These are phyloP conservation scores for Diaphora mendica DNA, from an alignment of 2,888 invertebrate genomes.

Conservation along the genomic window DNA sequence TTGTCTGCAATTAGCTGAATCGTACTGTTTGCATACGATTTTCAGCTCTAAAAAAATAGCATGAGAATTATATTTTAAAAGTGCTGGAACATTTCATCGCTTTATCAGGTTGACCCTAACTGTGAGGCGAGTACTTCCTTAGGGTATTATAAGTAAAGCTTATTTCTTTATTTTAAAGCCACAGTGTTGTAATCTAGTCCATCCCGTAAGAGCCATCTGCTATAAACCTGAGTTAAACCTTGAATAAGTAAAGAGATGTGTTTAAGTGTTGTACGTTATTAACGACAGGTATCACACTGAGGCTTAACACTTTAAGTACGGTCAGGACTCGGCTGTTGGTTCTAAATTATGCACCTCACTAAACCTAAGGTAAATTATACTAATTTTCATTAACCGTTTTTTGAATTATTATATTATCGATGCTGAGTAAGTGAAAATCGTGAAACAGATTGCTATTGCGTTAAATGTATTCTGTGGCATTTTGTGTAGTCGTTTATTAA, in stretches of 20 bases:
- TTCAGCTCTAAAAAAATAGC: neutral
- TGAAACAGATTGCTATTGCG: neutral
- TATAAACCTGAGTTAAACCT: conserved; percentile 54
- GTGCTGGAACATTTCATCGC: neutral
- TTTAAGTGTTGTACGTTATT: conserved; percentile 72
- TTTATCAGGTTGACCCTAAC: neutral
- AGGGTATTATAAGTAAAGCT: neutral
- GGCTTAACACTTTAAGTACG: conserved; percentile 78
- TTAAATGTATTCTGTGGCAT: neutral
- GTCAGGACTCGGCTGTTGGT: conserved; percentile 56
- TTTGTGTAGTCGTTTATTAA: neutral
- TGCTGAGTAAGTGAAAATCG: conserved; percentile 5
- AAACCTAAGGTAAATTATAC: conserved; percentile 61
- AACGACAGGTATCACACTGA: conserved; percentile 69
- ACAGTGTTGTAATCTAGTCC: conserved; percentile 4
- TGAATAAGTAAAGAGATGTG: conserved; percentile 66
- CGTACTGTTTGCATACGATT: neutral
- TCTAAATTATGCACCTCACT: conserved; percentile 69
- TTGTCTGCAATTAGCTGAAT: neutral
- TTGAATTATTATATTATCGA: conserved; percentile 33
- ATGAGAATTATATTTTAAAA: neutral
- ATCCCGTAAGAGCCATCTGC: conserved; percentile 47
- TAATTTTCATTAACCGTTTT: conserved; percentile 57
- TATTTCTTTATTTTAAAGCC: neutral
- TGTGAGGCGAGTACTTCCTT: neutral